Evolutionary conservation across 2,888 invertebrate genomes (phyloP), one percentile per base, ranked within the genome.

Genomic region (Ornithoptera priamus): DNA sequence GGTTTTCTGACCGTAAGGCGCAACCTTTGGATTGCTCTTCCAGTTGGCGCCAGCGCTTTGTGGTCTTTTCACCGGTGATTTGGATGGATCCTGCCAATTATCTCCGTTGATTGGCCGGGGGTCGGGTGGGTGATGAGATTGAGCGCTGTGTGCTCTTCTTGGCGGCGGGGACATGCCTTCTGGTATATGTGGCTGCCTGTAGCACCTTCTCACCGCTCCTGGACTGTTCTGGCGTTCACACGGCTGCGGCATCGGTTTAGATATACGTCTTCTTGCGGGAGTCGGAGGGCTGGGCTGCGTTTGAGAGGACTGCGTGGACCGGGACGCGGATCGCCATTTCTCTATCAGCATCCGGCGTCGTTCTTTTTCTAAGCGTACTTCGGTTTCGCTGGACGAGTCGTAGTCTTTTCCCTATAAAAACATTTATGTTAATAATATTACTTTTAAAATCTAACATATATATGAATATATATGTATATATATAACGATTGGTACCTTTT

Each of bases 301-400:
- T 72, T 78, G 79, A 17, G 85, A 87, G 46, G 90, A 89, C 72
- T 89, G 87, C 50, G 85, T 84, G 74, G 93, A 94, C 70, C 93
- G 87, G 72, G 96, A 96, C 4, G 96, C 94, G 53, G 95, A 94
- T 77, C 96, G 95, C 97, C 97, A 97, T 81, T 96, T 95, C 73
- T 95, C 95, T 72, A 97, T 93, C 59, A 97, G 89, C 20, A 94
- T 92, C 75, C 93, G 94, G 71, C 96, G 92, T 68, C 96, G 93
- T 69, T 95, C 95, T 65, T 94, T 94, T 81, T 96, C 96, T 78
- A 94, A 83, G 62, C 94, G 94, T 65, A 94, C 93, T 90, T 97
- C 97, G 69, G 95, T 94, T 87, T 97, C 97, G 84, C 95, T 95
- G 71, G 94, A 93, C 12, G 96, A 95, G 82, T 97, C 96, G 85